Conservation (phyloP, 1,140 invertebrate genomes). For the Zaprionus ornatus region DNA sequence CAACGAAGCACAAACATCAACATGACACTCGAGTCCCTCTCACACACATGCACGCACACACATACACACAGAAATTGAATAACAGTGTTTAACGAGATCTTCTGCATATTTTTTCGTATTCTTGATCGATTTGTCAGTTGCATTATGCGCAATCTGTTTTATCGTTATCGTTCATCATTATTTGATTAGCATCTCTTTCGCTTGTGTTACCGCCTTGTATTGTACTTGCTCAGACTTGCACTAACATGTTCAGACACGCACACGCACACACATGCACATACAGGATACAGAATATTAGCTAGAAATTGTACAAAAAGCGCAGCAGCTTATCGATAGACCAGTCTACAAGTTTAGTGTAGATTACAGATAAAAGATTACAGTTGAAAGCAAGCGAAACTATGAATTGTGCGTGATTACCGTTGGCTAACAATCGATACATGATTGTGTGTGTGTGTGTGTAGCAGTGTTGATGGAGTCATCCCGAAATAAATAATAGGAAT, state of each 20-base stretch:
- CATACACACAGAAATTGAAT: slow-evolving; percentile 1
- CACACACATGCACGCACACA: not conserved
- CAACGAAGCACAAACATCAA: slow-evolving; percentile 5
- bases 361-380: slow-evolving; percentile 1
- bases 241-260: not conserved
- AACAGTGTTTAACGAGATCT: not conserved
- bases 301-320: slow-evolving; percentile 68
- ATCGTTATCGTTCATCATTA: not conserved
- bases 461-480: not conserved
- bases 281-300: slow-evolving; percentile 6
- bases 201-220: slow-evolving; percentile 1
- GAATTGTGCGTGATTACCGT: slow-evolving; percentile 16
- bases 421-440: slow-evolving; percentile 34
- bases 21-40: not conserved
- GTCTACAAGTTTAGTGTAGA: not conserved
- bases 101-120: not conserved
- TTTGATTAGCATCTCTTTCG: not conserved
- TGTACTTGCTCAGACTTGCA: slow-evolving; percentile 23
- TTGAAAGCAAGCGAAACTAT: slow-evolving; percentile 16
- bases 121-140: slow-evolving; percentile 6
- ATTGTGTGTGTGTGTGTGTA: slow-evolving; percentile 23
- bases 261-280: slow-evolving; percentile 12
- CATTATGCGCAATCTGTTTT: not conserved
- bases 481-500: not conserved
- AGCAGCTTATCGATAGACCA: not conserved